Percentiles rank a stretch among this genome's conserved stretches.
phyloP scores from a whole-genome alignment of 2,888 invertebrate genomes.

The Mycogona germanica region DNA sequence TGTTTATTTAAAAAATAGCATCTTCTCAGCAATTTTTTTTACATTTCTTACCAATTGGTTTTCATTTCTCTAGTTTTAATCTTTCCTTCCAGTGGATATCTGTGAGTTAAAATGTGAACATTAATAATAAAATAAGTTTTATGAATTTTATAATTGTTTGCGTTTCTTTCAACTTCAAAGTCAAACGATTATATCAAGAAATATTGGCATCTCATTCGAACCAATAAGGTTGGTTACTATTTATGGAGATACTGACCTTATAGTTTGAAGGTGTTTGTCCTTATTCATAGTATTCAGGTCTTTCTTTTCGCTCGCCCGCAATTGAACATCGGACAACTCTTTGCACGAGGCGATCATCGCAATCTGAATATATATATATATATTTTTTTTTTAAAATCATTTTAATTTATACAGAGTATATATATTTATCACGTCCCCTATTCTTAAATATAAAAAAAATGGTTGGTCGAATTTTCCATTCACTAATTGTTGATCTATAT shows the following conservation, averaged over 20 bases:
- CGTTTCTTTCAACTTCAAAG: too few relatives aligned
- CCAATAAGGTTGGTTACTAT: too few relatives aligned
- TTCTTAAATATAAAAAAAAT: too few relatives aligned
- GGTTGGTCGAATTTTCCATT: too few relatives aligned
- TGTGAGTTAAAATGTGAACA: too few relatives aligned
- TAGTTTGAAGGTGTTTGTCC: constrained; percentile 43
- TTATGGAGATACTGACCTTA: constrained; percentile 37
- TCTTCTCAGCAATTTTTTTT: not conserved
- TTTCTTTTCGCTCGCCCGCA: constrained; percentile 55
- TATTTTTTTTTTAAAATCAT: too few relatives aligned
- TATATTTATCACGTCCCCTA: too few relatives aligned
- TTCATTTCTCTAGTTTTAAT: constrained; percentile 59
- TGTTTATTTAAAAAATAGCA: too few relatives aligned
- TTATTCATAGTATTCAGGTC: constrained; percentile 55
- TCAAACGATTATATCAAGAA: too few relatives aligned
- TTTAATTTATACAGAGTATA: too few relatives aligned
- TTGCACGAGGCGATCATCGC: constrained; percentile 36
- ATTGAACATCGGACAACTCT: constrained; percentile 53
- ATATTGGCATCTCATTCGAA: too few relatives aligned
- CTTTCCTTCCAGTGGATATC: constrained; percentile 54
- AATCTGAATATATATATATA: not conserved
- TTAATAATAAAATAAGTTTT: constrained; percentile 22
- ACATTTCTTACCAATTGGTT: constrained; percentile 48
- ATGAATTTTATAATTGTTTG: not conserved
- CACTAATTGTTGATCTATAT: too few relatives aligned